phyloP scores from a whole-genome alignment of 2,888 invertebrate species.

The Nomada ferruginata region DNA sequence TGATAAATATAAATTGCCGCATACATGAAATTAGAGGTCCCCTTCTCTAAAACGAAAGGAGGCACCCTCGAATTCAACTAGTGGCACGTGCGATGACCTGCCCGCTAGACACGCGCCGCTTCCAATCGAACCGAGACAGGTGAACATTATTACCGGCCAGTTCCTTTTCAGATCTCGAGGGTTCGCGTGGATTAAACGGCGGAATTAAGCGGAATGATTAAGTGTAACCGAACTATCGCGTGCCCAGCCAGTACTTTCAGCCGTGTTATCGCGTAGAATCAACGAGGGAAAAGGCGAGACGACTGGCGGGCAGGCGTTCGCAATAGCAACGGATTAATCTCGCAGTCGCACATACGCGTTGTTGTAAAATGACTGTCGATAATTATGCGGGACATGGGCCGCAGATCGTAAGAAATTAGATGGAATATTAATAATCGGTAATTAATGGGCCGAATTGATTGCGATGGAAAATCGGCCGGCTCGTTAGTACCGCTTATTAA shows the following conservation, averaged over 20 bases:
- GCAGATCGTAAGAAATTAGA: slow-evolving; percentile 36
- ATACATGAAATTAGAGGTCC: not conserved
- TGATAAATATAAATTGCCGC: too few species aligned
- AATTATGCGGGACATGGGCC: slow-evolving; percentile 29
- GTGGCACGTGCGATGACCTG: slow-evolving; percentile 19
- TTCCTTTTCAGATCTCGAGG: not conserved
- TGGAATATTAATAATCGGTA: slow-evolving; percentile 35
- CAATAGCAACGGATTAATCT: slow-evolving; percentile 40
- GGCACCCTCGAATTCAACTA: not conserved
- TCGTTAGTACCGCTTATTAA: slow-evolving; percentile 50
- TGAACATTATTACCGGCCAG: slow-evolving; percentile 8
- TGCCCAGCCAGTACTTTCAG: slow-evolving; percentile 18
- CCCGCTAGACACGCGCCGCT: slow-evolving; percentile 4
- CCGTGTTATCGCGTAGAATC: slow-evolving; percentile 33
- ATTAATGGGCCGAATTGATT: slow-evolving; percentile 41
- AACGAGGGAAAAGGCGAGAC: slow-evolving; percentile 28
- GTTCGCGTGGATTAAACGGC: slow-evolving; percentile 1
- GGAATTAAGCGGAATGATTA: slow-evolving; percentile 38
- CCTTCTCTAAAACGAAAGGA: not conserved
- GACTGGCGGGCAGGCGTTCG: slow-evolving; percentile 27
- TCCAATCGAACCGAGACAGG: slow-evolving; percentile 30
- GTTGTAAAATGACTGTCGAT: not conserved
- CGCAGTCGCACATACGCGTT: not conserved
- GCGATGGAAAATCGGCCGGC: slow-evolving; percentile 18
- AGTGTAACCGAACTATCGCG: slow-evolving; percentile 41